Evolutionary conservation across 1,140 invertebrate genomes (phyloP), one percentile per base, ranked within the genome.

Genomic region (Panagrolaimus sp.): DNA sequence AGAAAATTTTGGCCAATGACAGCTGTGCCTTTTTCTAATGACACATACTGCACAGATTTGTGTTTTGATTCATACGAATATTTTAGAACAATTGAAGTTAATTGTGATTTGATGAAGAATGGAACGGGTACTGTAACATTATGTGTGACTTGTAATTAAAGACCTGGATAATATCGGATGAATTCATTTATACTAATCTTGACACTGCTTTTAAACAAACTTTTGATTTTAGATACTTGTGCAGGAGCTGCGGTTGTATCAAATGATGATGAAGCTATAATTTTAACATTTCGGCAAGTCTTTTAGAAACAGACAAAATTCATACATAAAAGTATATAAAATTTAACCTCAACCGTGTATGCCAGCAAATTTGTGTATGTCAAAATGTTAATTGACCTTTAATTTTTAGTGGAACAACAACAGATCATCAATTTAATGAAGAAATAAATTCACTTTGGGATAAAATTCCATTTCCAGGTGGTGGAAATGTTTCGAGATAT

Each of bases 71-170:
- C n/a, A 8, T 52, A 52, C 26, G 48, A 52, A 52, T 52, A 21
- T 52, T n/a, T 24, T n/a, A 24, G 48, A 21, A n/a, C 17, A 52
- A 9, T 52, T 52, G 15, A 21, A n/a, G 48, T 24, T 7, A 52
- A 52, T 10, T 52, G 48, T 52, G 48, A 52, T 52, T 52, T 52
- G n/a, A n/a, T n/a, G n/a, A n/a, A n/a, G n/a, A n/a, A n/a, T n/a
- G n/a, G n/a, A n/a, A n/a, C n/a, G n/a, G n/a, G n/a, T n/a, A n/a
- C n/a, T n/a, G n/a, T n/a, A n/a, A n/a, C n/a, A n/a, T n/a, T n/a
- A n/a, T n/a, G n/a, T n/a, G n/a, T n/a, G n/a, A n/a, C n/a, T n/a
- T n/a, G n/a, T n/a, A n/a, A n/a, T n/a, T n/a, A n/a, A n/a, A n/a
- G n/a, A n/a, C n/a, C n/a, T n/a, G n/a, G n/a, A n/a, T n/a, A n/a